Evolutionary conservation across 2,797 vertebrate genomes (phyloP), one percentile per base, ranked within the genome.

Genomic region (Enteromius paludinosus): DNA sequence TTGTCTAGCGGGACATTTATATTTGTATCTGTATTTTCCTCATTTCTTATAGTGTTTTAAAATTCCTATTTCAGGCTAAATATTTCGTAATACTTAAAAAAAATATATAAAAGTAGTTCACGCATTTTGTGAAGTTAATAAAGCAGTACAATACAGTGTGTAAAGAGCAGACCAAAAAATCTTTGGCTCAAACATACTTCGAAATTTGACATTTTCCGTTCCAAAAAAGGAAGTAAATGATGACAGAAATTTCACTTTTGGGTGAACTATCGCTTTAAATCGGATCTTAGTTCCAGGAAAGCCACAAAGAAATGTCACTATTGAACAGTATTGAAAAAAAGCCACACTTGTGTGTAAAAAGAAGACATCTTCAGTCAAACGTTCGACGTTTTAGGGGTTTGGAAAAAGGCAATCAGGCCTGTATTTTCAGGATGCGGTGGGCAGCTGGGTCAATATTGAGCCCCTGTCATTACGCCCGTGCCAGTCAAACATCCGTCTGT

Each of bases 381-480:
- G 87, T 93, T 90, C 89, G 88, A 92, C 6, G 17, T 78, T 82
- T 86, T 73, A 56, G 86, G 87, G 89, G 86, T 92, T 92, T 90
- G 89, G 87, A 89, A 91, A 90, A 88, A 88, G 89, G 88, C 76
- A 75, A 90, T 87, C 86, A 87, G 90, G 74, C 89, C 87, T 87
- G 84, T 87, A 90, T 92, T 92, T 93, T 91, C 87, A 88, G 87
- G 84, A 90, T 92, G 89, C 89, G 92, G 89, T 66, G 66, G 78
- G 90, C 91, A 92, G 91, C 85, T 75, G 74, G 91, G 93, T 95
- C 94, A 93, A 94, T 94, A 93, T 88, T 59, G 90, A 90, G 91
- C 91, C 91, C 88, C 90, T 92, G 93, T 94, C 92, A 93, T 94
- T 94, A 94, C 92, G 92, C 87, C 89, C 88, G 91, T 94, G 94